These are phyloP conservation scores for Saturnia pavonia DNA, from an alignment of 2,888 invertebrate genomes.

Conservation along the genomic window DNA sequence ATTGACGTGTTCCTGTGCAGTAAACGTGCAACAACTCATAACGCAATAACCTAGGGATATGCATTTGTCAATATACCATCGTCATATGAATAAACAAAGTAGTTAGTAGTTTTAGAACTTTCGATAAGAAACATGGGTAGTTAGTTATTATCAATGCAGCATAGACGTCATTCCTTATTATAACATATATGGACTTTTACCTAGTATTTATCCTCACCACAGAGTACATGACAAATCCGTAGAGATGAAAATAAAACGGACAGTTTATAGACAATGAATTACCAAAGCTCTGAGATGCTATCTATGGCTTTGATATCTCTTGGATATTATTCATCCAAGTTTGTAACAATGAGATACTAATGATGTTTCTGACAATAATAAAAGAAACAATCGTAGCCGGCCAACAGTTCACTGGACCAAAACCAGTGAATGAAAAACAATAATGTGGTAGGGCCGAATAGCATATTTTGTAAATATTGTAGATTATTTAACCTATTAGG, in stretches of 20 bases:
- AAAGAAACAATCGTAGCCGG: not conserved
- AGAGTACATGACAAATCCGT: not conserved
- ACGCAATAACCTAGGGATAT: conserved; percentile 9
- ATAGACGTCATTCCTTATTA: not conserved
- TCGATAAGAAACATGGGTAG: not conserved
- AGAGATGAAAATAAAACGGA: not conserved
- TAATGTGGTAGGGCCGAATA: not conserved
- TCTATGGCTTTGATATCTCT: not conserved
- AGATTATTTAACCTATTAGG: not conserved
- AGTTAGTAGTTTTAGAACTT: too few species aligned
- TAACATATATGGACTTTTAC: not conserved
- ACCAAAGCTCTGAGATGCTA: not conserved
- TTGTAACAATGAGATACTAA: not conserved
- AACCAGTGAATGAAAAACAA: not conserved
- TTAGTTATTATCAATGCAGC: not conserved
- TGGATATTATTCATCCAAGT: not conserved
- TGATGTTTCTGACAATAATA: not conserved
- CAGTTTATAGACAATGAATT: not conserved
- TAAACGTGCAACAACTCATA: conserved; percentile 23
- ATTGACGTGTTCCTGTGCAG: conserved; percentile 49
- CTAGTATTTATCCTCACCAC: not conserved
- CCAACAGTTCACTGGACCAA: not conserved
- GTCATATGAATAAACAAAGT: not conserved
- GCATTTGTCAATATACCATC: not conserved
- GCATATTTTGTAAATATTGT: not conserved